Evolutionary conservation across 2,888 invertebrate genomes (phyloP), one percentile per base, ranked within the genome.

Genomic region (Mellilla xanthometata): DNA sequence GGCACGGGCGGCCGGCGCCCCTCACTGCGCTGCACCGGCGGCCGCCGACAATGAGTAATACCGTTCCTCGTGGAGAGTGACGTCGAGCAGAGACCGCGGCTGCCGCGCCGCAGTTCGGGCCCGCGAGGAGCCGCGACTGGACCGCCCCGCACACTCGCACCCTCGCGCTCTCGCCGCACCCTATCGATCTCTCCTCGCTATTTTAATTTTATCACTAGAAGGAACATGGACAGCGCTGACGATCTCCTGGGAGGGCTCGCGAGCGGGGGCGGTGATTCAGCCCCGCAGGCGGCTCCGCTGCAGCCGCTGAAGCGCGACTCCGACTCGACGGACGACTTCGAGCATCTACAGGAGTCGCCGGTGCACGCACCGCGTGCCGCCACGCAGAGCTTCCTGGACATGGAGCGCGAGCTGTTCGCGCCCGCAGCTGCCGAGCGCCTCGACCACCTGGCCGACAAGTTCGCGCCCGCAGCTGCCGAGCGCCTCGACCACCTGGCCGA

Each of bases 301-400:
- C 39, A 66, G 41, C 58, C 65, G 40, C 72, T 87, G 67, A 89
- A 88, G 64, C 91, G 94, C 51, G 94, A 94, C 57, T 91, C 92
- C 68, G 94, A 94, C 72, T 94, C 94, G 19, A 87, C 92, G 52
- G 94, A 94, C 67, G 94, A 94, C 81, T 94, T 94, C 74, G 94
- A 94, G 76, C 94, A 94, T 76, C 84, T 94, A 56, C 82, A 79
- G 40, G 84, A 85, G 40, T 48, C 70, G 26, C 81, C 79, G 32
- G 66, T 70, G 44, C 80, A 78, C 47, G 69, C 67, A 47, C 71
- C 65, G 35, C 75, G 79, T 29, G 61, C 68, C 43, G 79, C 77
- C 52, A 73, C 84, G 28, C 87, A 88, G 66, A 81, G 65, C 65
- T 90, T 90, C 67, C 76, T 90, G 23, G 90, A 90, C 49, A 87